These are phyloP conservation scores for Chrysomela aeneicollis DNA, from an alignment of 2,888 invertebrate species.

Conservation along the genomic window DNA sequence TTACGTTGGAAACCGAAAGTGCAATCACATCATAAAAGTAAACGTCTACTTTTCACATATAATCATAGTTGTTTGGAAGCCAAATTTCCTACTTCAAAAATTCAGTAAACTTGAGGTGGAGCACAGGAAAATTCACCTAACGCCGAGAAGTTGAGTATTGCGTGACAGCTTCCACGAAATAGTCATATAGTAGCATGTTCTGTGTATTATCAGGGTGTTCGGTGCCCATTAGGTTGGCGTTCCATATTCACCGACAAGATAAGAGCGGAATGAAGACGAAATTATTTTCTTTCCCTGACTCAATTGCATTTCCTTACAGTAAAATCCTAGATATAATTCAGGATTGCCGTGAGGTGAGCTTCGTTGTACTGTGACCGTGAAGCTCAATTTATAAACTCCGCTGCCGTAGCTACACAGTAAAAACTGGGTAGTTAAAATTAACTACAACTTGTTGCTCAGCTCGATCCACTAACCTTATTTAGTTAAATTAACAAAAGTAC, in stretches of 20 bases:
- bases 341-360: neutral
- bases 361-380: neutral
- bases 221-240: conserved; percentile 1
- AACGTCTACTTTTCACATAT: too few species aligned
- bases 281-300: neutral
- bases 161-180: conserved; percentile 4
- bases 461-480: too few species aligned
- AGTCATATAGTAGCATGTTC: conserved; percentile 7
- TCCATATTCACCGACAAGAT: neutral
- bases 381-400: too few species aligned
- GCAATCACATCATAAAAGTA: too few species aligned
- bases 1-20: too few species aligned
- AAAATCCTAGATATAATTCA: neutral
- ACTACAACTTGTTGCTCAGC: too few species aligned
- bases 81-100: too few species aligned
- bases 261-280: neutral
- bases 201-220: conserved; percentile 1
- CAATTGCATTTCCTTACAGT: neutral
- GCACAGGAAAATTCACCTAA: neutral
- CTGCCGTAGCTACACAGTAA: too few species aligned
- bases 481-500: too few species aligned
- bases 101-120: neutral
- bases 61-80: too few species aligned
- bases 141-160: neutral
- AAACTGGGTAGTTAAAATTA: too few species aligned